Evolutionary conservation across 2,113 vertebrate species (phyloP).

Genomic region (Cyprinus carpio): DNA sequence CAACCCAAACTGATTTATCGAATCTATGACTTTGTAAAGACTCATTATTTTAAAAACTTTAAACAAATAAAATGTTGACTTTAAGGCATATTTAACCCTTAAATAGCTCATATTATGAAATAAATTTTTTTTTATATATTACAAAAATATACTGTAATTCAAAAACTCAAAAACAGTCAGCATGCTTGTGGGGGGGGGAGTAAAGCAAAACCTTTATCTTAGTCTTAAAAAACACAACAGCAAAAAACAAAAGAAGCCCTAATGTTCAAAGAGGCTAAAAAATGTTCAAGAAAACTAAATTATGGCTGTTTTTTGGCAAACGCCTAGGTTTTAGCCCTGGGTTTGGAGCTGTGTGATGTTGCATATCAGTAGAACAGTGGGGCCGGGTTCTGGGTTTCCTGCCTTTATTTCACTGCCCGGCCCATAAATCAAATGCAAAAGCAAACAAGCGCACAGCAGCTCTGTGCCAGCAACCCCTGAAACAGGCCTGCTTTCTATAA

Average conservation of each 20-base stretch:
- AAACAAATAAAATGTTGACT: too few relatives aligned
- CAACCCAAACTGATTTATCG: too few relatives aligned
- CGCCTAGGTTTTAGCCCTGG: background rate
- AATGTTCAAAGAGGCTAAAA: background rate
- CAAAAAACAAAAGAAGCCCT: background rate
- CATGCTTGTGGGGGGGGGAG: too few relatives aligned
- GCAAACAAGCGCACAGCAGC: slow-evolving; percentile 68
- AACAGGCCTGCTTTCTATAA: slow-evolving; percentile 69
- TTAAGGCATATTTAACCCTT: too few relatives aligned
- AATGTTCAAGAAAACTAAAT: background rate
- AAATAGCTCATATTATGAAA: too few relatives aligned
- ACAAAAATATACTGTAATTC: too few relatives aligned
- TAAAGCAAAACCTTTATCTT: background rate
- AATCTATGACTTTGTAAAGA: too few relatives aligned
- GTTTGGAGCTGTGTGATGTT: slow-evolving; percentile 36
- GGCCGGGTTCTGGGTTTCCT: slow-evolving; percentile 59
- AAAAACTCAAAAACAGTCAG: too few relatives aligned
- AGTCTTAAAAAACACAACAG: background rate
- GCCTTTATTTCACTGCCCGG: slow-evolving; percentile 61
- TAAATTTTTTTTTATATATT: too few relatives aligned
- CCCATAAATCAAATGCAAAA: slow-evolving; percentile 68
- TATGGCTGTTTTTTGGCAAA: slow-evolving; percentile 3
- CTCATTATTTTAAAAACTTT: too few relatives aligned
- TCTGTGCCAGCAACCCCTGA: slow-evolving; percentile 61
- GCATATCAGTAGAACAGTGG: slow-evolving; percentile 35